Evolutionary conservation across 1,140 invertebrate species (phyloP), one percentile per base, ranked within the genome.

Genomic region (Condylostylus longicornis): DNA sequence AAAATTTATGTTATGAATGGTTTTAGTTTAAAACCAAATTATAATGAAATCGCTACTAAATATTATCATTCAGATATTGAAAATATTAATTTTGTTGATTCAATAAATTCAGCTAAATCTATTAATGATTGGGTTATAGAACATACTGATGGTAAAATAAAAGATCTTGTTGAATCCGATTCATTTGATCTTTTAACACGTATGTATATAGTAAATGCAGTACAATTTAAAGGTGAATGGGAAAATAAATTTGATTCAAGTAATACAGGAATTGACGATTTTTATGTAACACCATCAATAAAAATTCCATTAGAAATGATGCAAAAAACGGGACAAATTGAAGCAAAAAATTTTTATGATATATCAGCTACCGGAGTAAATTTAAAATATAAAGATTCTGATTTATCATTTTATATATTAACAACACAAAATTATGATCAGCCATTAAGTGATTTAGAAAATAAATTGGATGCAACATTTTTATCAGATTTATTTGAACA

Each of bases 151-250:
- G 49, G 67, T 23, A 66, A 68, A 41, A 78, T 79, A 18, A 65
- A 63, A 32, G 44, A 75, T 42, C 48, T 79, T 2, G 42, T 78
- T 12, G 13, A 47, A 2, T 7, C 55, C 19, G 56, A 36, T 32
- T 46, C 45, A 2, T 31, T 69, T 2, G 30, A 41, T 34, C 8
- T 10, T 0, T 18, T 46, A 3, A 64, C 63, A 45, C 58, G 31
- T 15, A 38, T 78, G 35, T 61, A 79, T 7, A 53, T 79, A 8
- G 58, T 70, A 2, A 80, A 79, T 52, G 75, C 75, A 3, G 63
- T 81, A 19, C 75, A 78, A 49, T 81, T 80, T 30, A 58, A 58
- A 28, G 55, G 56, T 28, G 45, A 40, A n/a, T 59, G 57, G 54
- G 28, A 37, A 19, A 43, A 53, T 32, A 25, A 43, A 28, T 60